phyloP scores from a whole-genome alignment of 2,888 invertebrate genomes.

The Pinctada fucata region DNA sequence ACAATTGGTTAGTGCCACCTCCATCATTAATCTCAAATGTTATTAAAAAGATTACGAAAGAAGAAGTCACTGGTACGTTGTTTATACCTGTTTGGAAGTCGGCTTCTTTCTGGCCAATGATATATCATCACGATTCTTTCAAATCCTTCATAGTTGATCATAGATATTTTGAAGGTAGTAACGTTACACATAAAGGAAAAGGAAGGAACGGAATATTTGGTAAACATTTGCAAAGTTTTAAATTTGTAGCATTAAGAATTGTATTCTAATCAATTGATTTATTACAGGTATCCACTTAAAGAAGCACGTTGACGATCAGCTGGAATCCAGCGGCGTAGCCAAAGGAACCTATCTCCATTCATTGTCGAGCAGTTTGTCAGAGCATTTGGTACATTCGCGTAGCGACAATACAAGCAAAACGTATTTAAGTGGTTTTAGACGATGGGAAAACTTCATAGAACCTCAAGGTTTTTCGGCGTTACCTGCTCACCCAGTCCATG shows the following conservation, averaged over 20 bases:
- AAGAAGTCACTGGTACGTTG: constrained; percentile 8
- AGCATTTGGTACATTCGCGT: not conserved
- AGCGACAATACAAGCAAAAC: constrained; percentile 5
- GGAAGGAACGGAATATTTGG: constrained; percentile 12
- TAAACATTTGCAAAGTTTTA: not conserved
- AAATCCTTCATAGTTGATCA: too few species aligned
- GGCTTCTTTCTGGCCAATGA: constrained; percentile 15
- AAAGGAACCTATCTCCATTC: too few species aligned
- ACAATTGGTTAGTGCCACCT: too few species aligned
- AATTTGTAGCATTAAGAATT: not conserved
- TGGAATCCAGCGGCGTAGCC: not conserved
- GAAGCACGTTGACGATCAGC: not conserved
- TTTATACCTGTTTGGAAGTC: constrained; percentile 16
- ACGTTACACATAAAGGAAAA: not conserved
- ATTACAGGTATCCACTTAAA: not conserved
- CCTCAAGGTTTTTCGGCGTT: too few species aligned
- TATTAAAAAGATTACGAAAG: constrained; percentile 16
- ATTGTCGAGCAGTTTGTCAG: not conserved
- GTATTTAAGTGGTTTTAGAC: too few species aligned
- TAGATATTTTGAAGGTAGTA: not conserved
- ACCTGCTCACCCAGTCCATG: constrained; percentile 3
- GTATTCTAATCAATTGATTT: not conserved
- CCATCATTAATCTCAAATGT: constrained; percentile 6
- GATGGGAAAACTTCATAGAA: too few species aligned
- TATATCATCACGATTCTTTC: too few species aligned